Evolutionary conservation across 35 echinoderm and acorn worm genomes (phyloP).

Genomic region (Anneissia japonica): DNA sequence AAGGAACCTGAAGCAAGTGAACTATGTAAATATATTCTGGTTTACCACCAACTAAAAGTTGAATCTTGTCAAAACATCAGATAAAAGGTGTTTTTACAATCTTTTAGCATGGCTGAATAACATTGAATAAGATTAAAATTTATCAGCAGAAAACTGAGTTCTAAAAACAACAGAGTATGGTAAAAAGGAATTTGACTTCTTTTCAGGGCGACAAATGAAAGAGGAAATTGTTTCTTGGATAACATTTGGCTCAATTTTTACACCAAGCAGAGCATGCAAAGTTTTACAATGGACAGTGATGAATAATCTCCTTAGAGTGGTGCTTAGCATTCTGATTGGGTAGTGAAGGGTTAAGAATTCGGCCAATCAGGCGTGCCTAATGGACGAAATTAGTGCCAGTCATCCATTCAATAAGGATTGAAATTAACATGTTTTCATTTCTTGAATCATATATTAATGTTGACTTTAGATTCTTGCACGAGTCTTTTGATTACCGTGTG

Average conservation of each 20-base stretch:
- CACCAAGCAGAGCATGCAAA: not conserved
- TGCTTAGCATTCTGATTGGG: not conserved
- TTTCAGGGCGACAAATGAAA: not conserved
- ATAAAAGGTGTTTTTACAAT: not conserved
- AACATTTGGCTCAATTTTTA: not conserved
- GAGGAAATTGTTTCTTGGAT: not conserved
- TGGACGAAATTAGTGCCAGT: not conserved
- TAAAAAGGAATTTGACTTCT: not conserved
- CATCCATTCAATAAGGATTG: not conserved
- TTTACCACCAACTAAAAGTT: not conserved
- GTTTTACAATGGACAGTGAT: not conserved
- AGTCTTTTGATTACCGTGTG: not conserved
- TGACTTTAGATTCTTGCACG: not conserved
- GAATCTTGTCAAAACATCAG: not conserved
- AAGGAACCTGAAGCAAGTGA: not conserved
- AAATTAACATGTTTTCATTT: not conserved
- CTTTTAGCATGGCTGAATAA: not conserved
- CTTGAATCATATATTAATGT: not conserved
- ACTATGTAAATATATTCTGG: not conserved
- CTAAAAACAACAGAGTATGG: not conserved
- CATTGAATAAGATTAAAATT: not conserved
- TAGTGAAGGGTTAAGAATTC: not conserved
- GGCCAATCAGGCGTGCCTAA: not conserved
- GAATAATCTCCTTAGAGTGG: not conserved
- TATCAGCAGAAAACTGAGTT: not conserved